Base-by-base conservation (phyloP, 2,797 vertebrate genomes). In the Fistularia commersonii region DNA sequence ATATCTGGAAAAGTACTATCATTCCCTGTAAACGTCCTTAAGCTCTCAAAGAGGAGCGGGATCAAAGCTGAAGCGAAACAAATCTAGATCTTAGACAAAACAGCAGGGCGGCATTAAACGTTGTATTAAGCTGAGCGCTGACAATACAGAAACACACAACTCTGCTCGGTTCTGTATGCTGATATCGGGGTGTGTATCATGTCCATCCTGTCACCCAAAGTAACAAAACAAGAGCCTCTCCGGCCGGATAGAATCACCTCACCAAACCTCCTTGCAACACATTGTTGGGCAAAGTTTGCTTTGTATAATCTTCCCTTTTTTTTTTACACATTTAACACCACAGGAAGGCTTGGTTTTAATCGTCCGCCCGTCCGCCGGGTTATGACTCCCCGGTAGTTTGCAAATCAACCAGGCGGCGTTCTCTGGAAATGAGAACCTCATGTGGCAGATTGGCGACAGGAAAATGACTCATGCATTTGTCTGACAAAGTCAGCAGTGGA, bases 361-460 rank as follows among this genome's bases (percentile, higher is more conserved):
- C 53, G 57, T 50, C 47, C 7, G 13, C 34, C 57, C 64, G n/a
- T 63, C 49, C 53, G 31, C 32, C 6, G 36, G 2, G 3, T 45
- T 6, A 34, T 14, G 34, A 3, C 33, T 41, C 51, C 42, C 45
- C 5, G 3, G 34, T 57, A 14, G 34, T n/a, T 32, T 23, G 6
- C 57, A 57, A 73, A 63, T 59, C 48, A 45, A 67, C 37, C 45
- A 15, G 45, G 35, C 43, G 23, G 61, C 50, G 48, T 54, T 23
- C 23, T 23, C 43, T 11, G 47, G 54, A 62, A 69, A 69, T 53
- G 60, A 66, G 43, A 73, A 59, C 54, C 56, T 61, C 8, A 6
- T 68, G 66, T 57, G 65, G 64, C 74, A 69, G 74, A 63, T 74
- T 54, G 60, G 33, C 41, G 54, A 58, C 52, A 37, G 65, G 23